Evolutionary conservation across 1,140 invertebrate species (phyloP).

Genomic region (Drosophila ohnishii): DNA sequence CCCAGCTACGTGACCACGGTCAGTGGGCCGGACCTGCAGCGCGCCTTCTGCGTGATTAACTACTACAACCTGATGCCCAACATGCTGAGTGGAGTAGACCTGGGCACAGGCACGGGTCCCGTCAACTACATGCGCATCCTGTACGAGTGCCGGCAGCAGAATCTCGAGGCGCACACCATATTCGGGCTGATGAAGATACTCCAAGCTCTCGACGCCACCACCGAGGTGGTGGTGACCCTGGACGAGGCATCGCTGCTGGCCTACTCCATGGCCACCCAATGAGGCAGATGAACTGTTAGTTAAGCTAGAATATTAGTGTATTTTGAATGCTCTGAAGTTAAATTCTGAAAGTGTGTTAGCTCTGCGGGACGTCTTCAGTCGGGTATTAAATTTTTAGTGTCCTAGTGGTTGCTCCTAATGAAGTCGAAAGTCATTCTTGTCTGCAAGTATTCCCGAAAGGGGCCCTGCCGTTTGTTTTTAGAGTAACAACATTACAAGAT

Average conservation of each 20-base stretch:
- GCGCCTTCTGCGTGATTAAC: slow-evolving; percentile 85
- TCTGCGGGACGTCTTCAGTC: background rate
- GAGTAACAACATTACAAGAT: background rate
- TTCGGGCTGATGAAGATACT: slow-evolving; percentile 79
- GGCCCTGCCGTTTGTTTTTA: background rate
- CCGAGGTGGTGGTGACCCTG: slow-evolving; percentile 12
- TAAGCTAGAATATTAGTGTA: slow-evolving; percentile 1
- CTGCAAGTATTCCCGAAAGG: background rate
- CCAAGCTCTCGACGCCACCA: slow-evolving; percentile 50
- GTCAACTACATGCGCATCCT: slow-evolving; percentile 79
- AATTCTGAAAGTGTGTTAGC: background rate
- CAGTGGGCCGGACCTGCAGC: slow-evolving; percentile 64
- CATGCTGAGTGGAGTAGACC: slow-evolving; percentile 75
- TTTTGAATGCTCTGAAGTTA: background rate
- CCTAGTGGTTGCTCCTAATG: background rate
- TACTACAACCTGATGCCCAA: slow-evolving; percentile 86
- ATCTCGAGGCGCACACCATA: slow-evolving; percentile 74
- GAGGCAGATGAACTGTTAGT: background rate
- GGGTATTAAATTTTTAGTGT: slow-evolving; percentile 3
- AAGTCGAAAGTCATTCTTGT: background rate
- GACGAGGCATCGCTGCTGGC: slow-evolving; percentile 31
- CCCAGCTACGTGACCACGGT: slow-evolving; percentile 63
- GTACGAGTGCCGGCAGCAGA: slow-evolving; percentile 72
- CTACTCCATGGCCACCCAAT: slow-evolving; percentile 28
- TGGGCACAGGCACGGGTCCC: slow-evolving; percentile 55